Evolutionary conservation across 2,888 invertebrate genomes (phyloP).

Genomic region (Dynastes tityus): DNA sequence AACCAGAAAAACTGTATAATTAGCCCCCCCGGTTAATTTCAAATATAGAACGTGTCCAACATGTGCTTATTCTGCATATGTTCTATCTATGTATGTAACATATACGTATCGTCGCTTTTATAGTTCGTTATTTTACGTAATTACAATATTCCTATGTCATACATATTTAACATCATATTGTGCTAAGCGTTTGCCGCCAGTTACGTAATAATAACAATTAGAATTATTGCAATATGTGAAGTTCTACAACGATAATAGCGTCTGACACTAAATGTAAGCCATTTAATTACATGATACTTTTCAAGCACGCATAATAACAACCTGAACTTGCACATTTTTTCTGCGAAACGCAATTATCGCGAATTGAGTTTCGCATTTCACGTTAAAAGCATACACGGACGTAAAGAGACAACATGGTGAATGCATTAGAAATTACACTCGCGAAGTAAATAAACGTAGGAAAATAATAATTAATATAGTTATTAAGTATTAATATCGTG

Average conservation of each 20-base stretch:
- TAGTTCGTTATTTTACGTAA: neutral
- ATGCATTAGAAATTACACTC: neutral
- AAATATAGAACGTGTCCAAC: conserved; percentile 4
- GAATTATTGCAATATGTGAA: neutral
- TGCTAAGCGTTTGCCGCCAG: neutral
- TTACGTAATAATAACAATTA: conserved; percentile 17
- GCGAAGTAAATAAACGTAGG: neutral
- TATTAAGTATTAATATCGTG: conserved; percentile 21
- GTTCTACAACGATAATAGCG: neutral
- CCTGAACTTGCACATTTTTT: neutral
- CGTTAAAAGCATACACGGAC: neutral
- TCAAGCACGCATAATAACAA: neutral
- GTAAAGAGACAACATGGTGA: neutral
- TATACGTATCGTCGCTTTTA: neutral
- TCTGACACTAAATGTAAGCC: neutral
- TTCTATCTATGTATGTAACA: neutral
- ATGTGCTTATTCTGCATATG: conserved; percentile 4
- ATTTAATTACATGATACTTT: neutral
- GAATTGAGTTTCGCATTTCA: neutral
- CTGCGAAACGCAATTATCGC: neutral
- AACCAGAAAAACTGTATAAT: conserved; percentile 7
- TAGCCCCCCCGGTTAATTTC: conserved; percentile 6
- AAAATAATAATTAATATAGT: conserved; percentile 13
- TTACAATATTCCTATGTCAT: conserved; percentile 23
- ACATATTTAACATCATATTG: conserved; percentile 10